phyloP scores from a whole-genome alignment of 2,797 vertebrate species.

The Danio kyathit region DNA sequence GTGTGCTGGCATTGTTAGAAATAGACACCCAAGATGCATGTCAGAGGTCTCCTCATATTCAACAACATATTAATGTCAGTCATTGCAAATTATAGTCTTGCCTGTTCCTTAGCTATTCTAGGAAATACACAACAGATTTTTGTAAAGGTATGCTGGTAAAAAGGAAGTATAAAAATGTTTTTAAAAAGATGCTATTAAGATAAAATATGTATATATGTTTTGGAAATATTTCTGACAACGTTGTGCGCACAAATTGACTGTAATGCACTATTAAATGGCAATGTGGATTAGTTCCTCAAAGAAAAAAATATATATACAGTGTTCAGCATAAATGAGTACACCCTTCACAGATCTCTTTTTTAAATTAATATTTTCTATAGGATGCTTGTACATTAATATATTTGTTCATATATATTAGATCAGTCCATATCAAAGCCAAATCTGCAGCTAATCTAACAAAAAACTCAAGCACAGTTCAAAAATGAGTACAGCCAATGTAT shows the following conservation, averaged over 20 bases:
- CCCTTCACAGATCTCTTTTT: no score
- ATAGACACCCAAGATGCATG: constrained; percentile 78
- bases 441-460: no score
- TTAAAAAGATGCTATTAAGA: background rate
- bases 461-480: no score
- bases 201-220: background rate
- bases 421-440: no score
- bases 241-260: background rate
- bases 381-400: no score
- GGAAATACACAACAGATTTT: background rate
- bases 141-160: background rate
- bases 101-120: constrained; percentile 23
- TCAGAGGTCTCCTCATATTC: constrained; percentile 77
- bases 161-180: background rate
- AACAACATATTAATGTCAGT: constrained; percentile 47
- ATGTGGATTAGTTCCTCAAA: no score
- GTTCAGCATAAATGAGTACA: no score
- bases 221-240: background rate
- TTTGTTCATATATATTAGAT: background rate
- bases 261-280: background rate
- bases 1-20: constrained; percentile 52
- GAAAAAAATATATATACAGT: no score
- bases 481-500: no score
- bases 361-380: no score
- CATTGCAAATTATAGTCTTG: constrained; percentile 13